Conservation (phyloP, 2,113 vertebrate genomes). For the Aegotheles bennettii region DNA sequence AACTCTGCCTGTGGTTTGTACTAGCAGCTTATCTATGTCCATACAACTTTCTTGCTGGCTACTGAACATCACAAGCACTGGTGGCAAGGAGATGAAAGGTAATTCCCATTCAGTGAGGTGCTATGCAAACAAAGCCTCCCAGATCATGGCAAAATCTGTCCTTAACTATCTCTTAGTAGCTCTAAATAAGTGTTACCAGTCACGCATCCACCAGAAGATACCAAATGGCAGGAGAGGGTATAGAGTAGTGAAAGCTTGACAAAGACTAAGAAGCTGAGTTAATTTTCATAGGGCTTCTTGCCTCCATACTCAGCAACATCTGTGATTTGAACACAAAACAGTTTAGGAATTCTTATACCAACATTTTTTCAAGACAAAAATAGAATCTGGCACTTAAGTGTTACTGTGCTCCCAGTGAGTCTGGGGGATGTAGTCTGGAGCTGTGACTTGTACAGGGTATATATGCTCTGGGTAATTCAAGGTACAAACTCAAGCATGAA, state of each 20-base stretch:
- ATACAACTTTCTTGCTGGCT: not conserved
- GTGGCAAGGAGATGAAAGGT: not conserved
- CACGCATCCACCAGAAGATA: not conserved
- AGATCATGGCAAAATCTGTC: not conserved
- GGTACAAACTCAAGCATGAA: not conserved
- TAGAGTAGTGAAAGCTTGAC: rapidly evolving
- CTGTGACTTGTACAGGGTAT: not conserved
- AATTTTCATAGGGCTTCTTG: not conserved
- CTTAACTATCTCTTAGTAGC: not conserved
- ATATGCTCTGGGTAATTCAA: not conserved
- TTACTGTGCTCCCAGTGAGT: not conserved
- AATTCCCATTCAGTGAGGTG: not conserved
- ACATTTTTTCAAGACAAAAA: not conserved
- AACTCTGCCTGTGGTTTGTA: not conserved
- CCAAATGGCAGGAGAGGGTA: not conserved
- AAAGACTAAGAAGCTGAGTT: not conserved
- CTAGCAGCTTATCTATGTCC: not conserved
- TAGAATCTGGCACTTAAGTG: not conserved
- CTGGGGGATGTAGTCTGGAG: not conserved
- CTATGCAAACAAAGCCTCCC: not conserved
- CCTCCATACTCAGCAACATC: not conserved
- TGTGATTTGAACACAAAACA: not conserved
- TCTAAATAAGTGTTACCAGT: not conserved
- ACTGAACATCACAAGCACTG: not conserved
- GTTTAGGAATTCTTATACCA: not conserved